A percentile compares a stretch with the other conserved stretches of the same genome.
phyloP scores from a whole-genome alignment of 2,113 vertebrate genomes.

The Trogon surrucura region DNA sequence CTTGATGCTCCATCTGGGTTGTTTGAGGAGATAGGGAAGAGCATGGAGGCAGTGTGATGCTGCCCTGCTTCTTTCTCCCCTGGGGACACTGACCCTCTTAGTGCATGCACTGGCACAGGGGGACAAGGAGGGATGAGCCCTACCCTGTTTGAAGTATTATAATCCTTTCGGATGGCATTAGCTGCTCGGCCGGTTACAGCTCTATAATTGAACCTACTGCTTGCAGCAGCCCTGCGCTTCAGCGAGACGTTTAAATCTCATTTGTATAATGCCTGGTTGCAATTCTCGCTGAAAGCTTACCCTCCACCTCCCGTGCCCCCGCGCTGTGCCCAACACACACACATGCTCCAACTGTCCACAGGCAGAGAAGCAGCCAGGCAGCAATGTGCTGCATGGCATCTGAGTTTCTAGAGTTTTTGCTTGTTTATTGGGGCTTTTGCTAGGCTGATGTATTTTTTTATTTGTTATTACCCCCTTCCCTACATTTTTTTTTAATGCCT shows the following conservation, averaged over 20 bases:
- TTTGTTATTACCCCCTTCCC: neutral
- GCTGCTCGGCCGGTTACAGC: neutral
- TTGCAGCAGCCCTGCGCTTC: neutral
- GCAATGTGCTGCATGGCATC: neutral
- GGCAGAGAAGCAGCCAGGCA: neutral
- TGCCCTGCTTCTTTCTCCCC: neutral
- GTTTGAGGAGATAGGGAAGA: neutral
- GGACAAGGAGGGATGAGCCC: neutral
- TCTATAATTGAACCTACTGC: constrained; percentile 48
- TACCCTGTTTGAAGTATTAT: constrained; percentile 20
- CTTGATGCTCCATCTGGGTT: neutral
- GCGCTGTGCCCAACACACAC: neutral
- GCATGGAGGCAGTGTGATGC: accelerated
- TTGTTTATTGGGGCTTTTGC: neutral
- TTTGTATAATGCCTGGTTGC: constrained; percentile 57
- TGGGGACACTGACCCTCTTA: neutral
- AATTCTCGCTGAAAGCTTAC: constrained; percentile 26
- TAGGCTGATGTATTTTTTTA: neutral
- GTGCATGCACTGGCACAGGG: accelerated
- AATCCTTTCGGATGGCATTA: constrained; percentile 56
- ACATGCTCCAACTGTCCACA: accelerated
- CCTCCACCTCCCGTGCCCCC: neutral
- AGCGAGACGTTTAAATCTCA: constrained; percentile 44
- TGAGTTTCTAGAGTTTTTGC: neutral
- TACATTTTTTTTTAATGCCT: neutral